phyloP scores from a whole-genome alignment of 2,888 invertebrate species.

The Acrobasis consociella region DNA sequence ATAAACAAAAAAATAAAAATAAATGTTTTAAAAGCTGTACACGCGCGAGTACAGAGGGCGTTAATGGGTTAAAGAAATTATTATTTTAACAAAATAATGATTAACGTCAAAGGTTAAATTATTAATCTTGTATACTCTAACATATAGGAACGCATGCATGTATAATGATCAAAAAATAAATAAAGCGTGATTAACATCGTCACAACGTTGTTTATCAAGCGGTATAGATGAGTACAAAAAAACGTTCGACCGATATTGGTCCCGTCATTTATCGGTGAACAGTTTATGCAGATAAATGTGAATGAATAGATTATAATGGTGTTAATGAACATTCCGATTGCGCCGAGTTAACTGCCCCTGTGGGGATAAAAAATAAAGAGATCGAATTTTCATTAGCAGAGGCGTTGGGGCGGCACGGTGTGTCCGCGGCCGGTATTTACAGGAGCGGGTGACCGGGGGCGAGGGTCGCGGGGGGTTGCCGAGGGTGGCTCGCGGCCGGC shows the following conservation, averaged over 20 bases:
- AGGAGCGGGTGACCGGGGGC: slow-evolving; percentile 39
- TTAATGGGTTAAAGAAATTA: too few relatives aligned
- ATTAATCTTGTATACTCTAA: too few relatives aligned
- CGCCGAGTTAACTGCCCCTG: slow-evolving; percentile 53
- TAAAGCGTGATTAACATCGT: not conserved
- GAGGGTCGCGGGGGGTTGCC: slow-evolving; percentile 35
- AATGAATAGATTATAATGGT: slow-evolving; percentile 28
- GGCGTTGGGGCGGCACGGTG: slow-evolving; percentile 77
- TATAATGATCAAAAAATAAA: not conserved
- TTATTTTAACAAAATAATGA: too few relatives aligned
- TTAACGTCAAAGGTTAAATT: too few relatives aligned
- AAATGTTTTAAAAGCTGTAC: too few relatives aligned
- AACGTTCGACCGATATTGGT: slow-evolving; percentile 10
- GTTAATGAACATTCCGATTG: slow-evolving; percentile 52
- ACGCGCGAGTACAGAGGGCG: too few relatives aligned
- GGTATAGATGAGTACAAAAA: not conserved
- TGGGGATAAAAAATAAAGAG: slow-evolving; percentile 65
- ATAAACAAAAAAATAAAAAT: too few relatives aligned
- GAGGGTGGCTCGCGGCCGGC: slow-evolving; percentile 62
- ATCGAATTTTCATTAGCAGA: slow-evolving; percentile 80
- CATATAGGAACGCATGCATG: too few relatives aligned
- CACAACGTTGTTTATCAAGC: not conserved
- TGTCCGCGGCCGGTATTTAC: slow-evolving; percentile 68
- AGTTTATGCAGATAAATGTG: slow-evolving; percentile 16
- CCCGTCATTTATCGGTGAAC: slow-evolving; percentile 16